Percentiles rank a stretch among this genome's conserved stretches.
Evolutionary conservation across 2,888 invertebrate species (phyloP).

Genomic region (Brenthis daphne): DNA sequence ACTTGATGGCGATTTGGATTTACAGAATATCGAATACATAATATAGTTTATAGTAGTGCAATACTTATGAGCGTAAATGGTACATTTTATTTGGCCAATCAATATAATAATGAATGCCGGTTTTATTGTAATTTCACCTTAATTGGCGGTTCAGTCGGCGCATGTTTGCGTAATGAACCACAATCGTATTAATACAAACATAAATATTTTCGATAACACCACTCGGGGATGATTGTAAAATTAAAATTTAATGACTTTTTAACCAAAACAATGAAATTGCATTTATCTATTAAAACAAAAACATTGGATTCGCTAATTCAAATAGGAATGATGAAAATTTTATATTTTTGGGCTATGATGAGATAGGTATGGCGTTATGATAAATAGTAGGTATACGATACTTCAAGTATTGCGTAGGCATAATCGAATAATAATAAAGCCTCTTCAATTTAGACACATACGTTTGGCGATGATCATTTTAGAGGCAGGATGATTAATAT

Average conservation of each 20-base stretch:
- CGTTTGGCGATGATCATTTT: conserved; percentile 47
- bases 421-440: conserved; percentile 39
- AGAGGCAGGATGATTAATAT: conserved; percentile 64
- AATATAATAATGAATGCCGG: conserved; percentile 41
- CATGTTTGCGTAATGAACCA: conserved; percentile 42
- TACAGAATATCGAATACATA: too few species aligned
- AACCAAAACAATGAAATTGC: conserved; percentile 20
- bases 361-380: conserved; percentile 24
- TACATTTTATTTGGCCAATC: conserved; percentile 43
- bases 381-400: conserved; percentile 14
- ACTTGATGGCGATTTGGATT: too few species aligned
- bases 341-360: conserved; percentile 1
- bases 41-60: conserved; percentile 31
- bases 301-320: not conserved
- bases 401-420: conserved; percentile 38
- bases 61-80: conserved; percentile 34
- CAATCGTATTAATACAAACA: conserved; percentile 40
- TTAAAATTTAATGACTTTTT: conserved; percentile 34
- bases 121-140: conserved; percentile 45
- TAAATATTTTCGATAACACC: conserved; percentile 39
- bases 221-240: conserved; percentile 31
- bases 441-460: conserved; percentile 43
- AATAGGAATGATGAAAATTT: not conserved
- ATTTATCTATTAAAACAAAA: conserved; percentile 12
- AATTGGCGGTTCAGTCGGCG: conserved; percentile 45